Evolutionary conservation across 2,113 vertebrate species (phyloP), one percentile per base, ranked within the genome.

Genomic region (Callipepla squamata): DNA sequence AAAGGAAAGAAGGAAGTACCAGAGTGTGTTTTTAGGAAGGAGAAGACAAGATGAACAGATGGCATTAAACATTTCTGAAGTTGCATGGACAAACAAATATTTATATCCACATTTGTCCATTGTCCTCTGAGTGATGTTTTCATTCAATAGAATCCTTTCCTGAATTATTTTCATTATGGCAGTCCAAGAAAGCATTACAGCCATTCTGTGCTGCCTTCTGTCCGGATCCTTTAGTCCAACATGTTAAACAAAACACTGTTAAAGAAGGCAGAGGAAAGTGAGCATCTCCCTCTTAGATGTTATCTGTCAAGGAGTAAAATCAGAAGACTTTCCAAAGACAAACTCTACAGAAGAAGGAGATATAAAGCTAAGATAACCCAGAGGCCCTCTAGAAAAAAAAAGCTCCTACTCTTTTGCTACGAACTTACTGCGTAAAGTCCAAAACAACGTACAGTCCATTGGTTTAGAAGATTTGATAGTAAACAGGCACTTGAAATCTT

Each of bases 401-500:
- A 36, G 36, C 20, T 38, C 70, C 34, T 70, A 55, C 9, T 47
- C 28, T 75, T 74, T 42, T 23, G 6, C 58, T 61, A 74, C 17
- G 26, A 78, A 40, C 20, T 87, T 68, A 79, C 14, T 42, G 40
- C 8, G 13, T 26, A 61, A 36, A 69, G 55, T 48, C 25, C 9
- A 57, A 36, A 80, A 48, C 26, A n/a, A n/a, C 2, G 1, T 9
- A 11, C 0, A 67, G 45, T 11, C 32, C 2, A 6, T 15, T 83
- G 59, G 14, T 80, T 83, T 67, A 88, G 6, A 51, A 83, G 16
- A 84, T 44, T 25, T 48, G 22, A 19, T 65, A 69, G 40, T 13
- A 67, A 1, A 1, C 13, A 40, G 70, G 6, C 22, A 12, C 12
- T 57, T 51, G n/a, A n/a, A 89, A 83, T 19, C 28, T 76, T 87